Evolutionary conservation across 2,888 invertebrate species (phyloP).

Genomic region (Drosophila paracracens): DNA sequence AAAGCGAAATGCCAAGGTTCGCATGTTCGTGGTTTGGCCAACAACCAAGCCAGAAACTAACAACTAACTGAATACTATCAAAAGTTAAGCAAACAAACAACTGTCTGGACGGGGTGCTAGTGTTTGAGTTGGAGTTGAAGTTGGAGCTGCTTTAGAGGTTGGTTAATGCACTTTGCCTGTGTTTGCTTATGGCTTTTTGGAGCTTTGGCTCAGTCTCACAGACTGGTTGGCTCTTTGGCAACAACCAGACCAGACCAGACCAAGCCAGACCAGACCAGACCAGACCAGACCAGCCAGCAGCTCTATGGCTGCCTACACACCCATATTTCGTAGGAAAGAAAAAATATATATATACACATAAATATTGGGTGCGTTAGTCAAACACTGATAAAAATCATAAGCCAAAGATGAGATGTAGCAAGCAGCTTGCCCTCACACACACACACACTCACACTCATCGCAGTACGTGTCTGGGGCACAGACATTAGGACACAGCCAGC

Average conservation of each 20-base stretch:
- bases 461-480: slow-evolving; percentile 54
- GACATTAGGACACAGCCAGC: slow-evolving; percentile 53
- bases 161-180: slow-evolving; percentile 60
- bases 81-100: slow-evolving; percentile 71
- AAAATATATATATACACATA: slow-evolving; percentile 9
- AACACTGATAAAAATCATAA: slow-evolving; percentile 79
- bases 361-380: slow-evolving; percentile 78
- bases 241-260: slow-evolving; percentile 25
- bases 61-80: slow-evolving; percentile 68
- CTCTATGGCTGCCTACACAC: slow-evolving; percentile 47
- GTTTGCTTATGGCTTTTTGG: slow-evolving; percentile 43
- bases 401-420: slow-evolving; percentile 51
- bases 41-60: slow-evolving; percentile 35
- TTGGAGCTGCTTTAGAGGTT: slow-evolving; percentile 10
- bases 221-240: slow-evolving; percentile 21
- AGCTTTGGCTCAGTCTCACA: background rate
- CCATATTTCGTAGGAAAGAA: slow-evolving; percentile 65
- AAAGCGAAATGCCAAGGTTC: slow-evolving; percentile 73
- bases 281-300: slow-evolving; percentile 4
- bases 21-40: slow-evolving; percentile 34
- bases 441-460: background rate
- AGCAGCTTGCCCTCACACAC: slow-evolving; percentile 29
- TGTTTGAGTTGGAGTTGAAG: slow-evolving; percentile 13
- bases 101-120: slow-evolving; percentile 39
- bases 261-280: slow-evolving; percentile 13